Conservation (phyloP, 1,140 invertebrate species). For the Episyrphus balteatus region DNA sequence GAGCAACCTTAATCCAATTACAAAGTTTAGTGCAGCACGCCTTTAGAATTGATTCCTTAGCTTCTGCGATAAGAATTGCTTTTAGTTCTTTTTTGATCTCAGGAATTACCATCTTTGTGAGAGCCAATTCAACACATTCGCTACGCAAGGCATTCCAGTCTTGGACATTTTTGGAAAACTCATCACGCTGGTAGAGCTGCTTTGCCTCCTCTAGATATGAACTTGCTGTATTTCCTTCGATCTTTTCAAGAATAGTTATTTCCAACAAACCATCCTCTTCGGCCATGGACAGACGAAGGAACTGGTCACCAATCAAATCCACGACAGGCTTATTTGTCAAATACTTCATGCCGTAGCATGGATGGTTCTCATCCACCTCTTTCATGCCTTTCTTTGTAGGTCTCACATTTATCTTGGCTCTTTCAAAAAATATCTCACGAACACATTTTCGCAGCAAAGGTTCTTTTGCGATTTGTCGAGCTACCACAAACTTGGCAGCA, state of each 20-base stretch:
- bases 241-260: conserved; percentile 59
- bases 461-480: conserved; percentile 84
- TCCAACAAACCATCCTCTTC: conserved; percentile 78
- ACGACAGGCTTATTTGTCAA: conserved; percentile 89
- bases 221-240: conserved; percentile 62
- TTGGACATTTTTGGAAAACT: conserved; percentile 90
- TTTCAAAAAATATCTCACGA: conserved; percentile 81
- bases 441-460: conserved; percentile 78
- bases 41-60: conserved; percentile 80
- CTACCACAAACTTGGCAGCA: conserved; percentile 88
- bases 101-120: conserved; percentile 81
- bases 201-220: conserved; percentile 86
- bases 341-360: conserved; percentile 83
- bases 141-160: conserved; percentile 89
- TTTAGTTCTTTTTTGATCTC: conserved; percentile 81
- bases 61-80: conserved; percentile 68
- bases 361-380: conserved; percentile 88
- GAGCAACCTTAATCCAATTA: conserved; percentile 86
- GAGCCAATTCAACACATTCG: conserved; percentile 77
- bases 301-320: conserved; percentile 84
- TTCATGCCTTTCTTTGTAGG: conserved; percentile 90
- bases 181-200: conserved; percentile 84
- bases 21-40: conserved; percentile 75
- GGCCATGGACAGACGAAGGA: conserved; percentile 70
- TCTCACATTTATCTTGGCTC: conserved; percentile 67